phyloP scores from a whole-genome alignment of 2,888 invertebrate species.

The Psylliodes chrysocephalus region DNA sequence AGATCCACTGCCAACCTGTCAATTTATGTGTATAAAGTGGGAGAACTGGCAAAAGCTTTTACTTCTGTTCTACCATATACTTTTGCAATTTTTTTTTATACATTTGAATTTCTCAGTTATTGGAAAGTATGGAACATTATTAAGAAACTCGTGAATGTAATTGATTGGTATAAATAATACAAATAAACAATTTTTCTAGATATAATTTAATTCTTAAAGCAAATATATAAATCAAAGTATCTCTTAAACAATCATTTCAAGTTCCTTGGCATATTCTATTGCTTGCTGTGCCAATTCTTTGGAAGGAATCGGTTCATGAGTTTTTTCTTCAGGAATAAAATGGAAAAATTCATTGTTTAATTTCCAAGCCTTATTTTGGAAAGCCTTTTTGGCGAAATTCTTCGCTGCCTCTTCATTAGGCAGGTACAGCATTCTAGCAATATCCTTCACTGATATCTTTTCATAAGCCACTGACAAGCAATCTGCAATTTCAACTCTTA shows the following conservation, averaged over 20 bases:
- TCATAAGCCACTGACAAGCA: slow-evolving; percentile 98
- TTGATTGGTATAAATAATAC: too few relatives aligned
- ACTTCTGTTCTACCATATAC: too few relatives aligned
- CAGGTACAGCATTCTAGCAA: slow-evolving; percentile 89
- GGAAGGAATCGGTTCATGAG: slow-evolving; percentile 85
- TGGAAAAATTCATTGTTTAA: slow-evolving; percentile 82
- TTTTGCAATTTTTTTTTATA: too few relatives aligned
- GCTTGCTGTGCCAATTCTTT: slow-evolving; percentile 91
- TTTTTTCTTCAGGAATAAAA: slow-evolving; percentile 81
- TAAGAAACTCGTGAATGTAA: too few relatives aligned
- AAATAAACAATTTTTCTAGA: too few relatives aligned
- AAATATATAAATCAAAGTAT: slow-evolving; percentile 26
- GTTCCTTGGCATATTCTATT: slow-evolving; percentile 95
- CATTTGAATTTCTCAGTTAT: too few relatives aligned
- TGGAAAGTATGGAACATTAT: too few relatives aligned
- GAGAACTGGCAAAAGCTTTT: too few relatives aligned
- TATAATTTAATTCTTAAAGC: slow-evolving; percentile 18
- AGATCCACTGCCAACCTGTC: too few relatives aligned
- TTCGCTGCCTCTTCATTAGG: slow-evolving; percentile 80
- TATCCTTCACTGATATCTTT: slow-evolving; percentile 86
- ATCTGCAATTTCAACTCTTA: slow-evolving; percentile 94
- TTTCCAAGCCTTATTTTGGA: slow-evolving; percentile 82
- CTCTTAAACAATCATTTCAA: slow-evolving; percentile 97
- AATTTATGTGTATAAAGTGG: too few relatives aligned
- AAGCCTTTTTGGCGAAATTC: slow-evolving; percentile 77